Evolutionary conservation across 2,113 vertebrate genomes (phyloP), one percentile per base, ranked within the genome.

Genomic region (Pelvicachromis taeniatus): DNA sequence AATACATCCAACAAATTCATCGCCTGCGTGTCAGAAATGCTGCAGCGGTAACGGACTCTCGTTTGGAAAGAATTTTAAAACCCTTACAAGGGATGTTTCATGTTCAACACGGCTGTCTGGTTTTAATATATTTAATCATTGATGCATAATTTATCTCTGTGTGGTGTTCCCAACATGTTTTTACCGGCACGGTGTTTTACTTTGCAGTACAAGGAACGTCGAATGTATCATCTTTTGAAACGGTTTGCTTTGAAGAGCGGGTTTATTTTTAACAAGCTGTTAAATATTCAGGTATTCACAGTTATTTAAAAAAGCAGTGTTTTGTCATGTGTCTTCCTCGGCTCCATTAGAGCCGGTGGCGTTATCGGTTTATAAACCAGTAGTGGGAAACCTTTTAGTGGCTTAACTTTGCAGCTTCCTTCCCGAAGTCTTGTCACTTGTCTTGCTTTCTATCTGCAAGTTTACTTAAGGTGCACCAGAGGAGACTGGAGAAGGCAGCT

Each of bases 261-360:
- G 65, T 87, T 89, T 87, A 55, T 75, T 83, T 84, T 55, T 59
- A 68, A 75, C 52, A 42, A 78, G 6, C 38, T 78, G 79, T 73
- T 87, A 19, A 63, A 63, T 90, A 85, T 94, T 89, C 88, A 91
- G 90, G 86, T 88, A 87, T 75, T 75, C 70, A 52, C 45, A 12
- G 70, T 75, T 75, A 75, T 75, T 63, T 4, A 75, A 75, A 68
- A 88, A 78, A 59, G 16, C 65, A 26, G 78, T 85, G 31, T 84
- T 79, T 48, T 3, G 52, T 68, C 19, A 5, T 48, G 80, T 87
- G 89, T 75, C 26, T 38, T 86, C 55, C 80, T 86, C 52, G 21
- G 81, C 42, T 79, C 82, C 1, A 3, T 4, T 70, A 42, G 84
- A 87, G 48, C 77, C 19, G 55, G 48, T 80, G 65, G 21, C 33